Evolutionary conservation across 2,113 vertebrate species (phyloP).

Genomic region (Erpornis zantholeuca): DNA sequence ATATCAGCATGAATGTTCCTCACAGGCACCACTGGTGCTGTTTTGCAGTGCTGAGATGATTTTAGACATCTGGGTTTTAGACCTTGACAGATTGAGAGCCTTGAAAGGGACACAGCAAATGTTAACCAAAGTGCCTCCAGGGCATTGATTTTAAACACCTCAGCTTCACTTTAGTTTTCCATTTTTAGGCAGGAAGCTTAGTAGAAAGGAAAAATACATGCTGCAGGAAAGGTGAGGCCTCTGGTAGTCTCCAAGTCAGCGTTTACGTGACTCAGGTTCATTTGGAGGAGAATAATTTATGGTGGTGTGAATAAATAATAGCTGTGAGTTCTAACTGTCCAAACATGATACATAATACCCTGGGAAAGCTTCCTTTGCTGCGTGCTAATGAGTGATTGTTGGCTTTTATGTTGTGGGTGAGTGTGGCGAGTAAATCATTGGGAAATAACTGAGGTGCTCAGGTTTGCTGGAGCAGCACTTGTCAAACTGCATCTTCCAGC

Average conservation of each 20-base stretch:
- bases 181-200: conserved; percentile 51
- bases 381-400: conserved; percentile 1
- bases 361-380: conserved; percentile 28
- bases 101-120: conserved; percentile 5
- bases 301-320: conserved; percentile 69
- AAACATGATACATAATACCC: conserved; percentile 53
- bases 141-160: conserved; percentile 49
- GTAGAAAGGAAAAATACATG: neutral
- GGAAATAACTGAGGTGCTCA: conserved; percentile 6
- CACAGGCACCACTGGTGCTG: neutral
- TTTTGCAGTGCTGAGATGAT: neutral
- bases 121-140: neutral
- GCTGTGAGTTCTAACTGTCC: conserved; percentile 54
- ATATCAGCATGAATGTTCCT: neutral
- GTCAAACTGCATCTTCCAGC: conserved; percentile 8
- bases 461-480: conserved; percentile 46
- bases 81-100: neutral
- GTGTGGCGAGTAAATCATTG: conserved; percentile 44
- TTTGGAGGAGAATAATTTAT: conserved; percentile 68
- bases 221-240: conserved; percentile 21
- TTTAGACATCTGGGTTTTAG: neutral
- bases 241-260: conserved; percentile 57
- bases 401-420: conserved; percentile 33
- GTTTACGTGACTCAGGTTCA: conserved; percentile 64
- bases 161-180: conserved; percentile 52